Evolutionary conservation across 2,113 vertebrate genomes (phyloP), one percentile per base, ranked within the genome.

Genomic region (Pygoscelis antarcticus): DNA sequence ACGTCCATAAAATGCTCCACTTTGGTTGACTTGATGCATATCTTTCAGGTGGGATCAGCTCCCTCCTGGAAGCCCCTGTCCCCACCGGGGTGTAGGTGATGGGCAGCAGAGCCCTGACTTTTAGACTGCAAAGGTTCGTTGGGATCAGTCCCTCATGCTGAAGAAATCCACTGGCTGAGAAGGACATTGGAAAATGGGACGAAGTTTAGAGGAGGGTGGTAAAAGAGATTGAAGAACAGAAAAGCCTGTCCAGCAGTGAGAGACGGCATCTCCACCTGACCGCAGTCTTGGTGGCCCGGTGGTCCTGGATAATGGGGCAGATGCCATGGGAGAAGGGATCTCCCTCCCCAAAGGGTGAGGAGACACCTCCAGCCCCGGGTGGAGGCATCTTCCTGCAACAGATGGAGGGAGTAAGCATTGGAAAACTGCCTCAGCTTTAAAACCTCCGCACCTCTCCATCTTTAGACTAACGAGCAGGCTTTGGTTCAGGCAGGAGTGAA

Each of bases 241-340:
- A 62, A 38, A 62, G 13, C 49, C 29, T 40, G 66, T 34, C 42
- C 18, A 70, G 61, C 27, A 40, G 76, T 22, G 51, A 46, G 61
- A 60, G 81, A 2, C 5, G 51, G 20, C 42, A 36, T 18, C 47
- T 83, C 72, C 16, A 19, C 14, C 74, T 61, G 36, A 36, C 58
- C 0, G 0, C 2, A 23, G 22, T 21, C 46, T 20, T 15, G 38
- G 38, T 65, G 68, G 54, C 17, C 26, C 5, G 12, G 22, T n/a
- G 40, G 34, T 74, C 34, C 64, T 77, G 76, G 38, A 4, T 60
- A 3, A 5, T 16, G 34, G 49, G 34, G 42, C 29, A 87, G 38
- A 51, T 29, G 26, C 21, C 2, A 25, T 34, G 36, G 72, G 72
- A 58, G 66, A 38, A 74, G n/a, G 47, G 2, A 3, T 9, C 16